phyloP scores from a whole-genome alignment of 1,140 invertebrate genomes.

The Drosophila tristis region DNA sequence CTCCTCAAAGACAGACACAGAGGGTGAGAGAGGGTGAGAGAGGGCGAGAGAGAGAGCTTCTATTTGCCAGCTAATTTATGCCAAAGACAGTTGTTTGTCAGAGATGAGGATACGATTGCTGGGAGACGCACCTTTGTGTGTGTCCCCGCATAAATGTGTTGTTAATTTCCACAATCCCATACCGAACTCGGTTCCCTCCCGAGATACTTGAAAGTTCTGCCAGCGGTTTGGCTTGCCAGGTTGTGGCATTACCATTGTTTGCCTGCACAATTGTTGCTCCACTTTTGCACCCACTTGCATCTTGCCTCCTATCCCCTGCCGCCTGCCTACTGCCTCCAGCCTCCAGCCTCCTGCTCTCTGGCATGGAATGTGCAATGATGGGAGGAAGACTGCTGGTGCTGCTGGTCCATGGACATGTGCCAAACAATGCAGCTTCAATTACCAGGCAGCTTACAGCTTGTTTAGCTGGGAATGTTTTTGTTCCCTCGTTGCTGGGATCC shows the following conservation, averaged over 20 bases:
- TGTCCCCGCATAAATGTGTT: constrained; percentile 65
- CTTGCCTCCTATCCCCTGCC: too few relatives aligned
- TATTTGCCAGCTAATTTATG: constrained; percentile 64
- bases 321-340: too few relatives aligned
- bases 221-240: constrained; percentile 8
- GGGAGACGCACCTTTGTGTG: constrained; percentile 49
- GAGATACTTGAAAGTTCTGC: constrained; percentile 33
- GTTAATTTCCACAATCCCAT: constrained; percentile 57
- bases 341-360: neutral
- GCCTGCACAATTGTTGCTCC: constrained; percentile 56
- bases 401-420: constrained; percentile 32
- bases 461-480: constrained; percentile 46
- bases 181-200: neutral
- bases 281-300: neutral
- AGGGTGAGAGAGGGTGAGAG: constrained; percentile 6
- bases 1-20: constrained; percentile 10
- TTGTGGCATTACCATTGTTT: constrained; percentile 52
- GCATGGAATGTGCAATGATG: constrained; percentile 57
- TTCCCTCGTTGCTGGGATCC: constrained; percentile 13
- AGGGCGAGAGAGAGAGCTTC: neutral
- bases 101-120: constrained; percentile 38
- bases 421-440: constrained; percentile 62
- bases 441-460: constrained; percentile 51
- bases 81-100: constrained; percentile 32
- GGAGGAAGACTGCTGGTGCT: neutral